Evolutionary conservation across 2,113 vertebrate genomes (phyloP), one percentile per base, ranked within the genome.

Genomic region (Dromiciops gliroides): DNA sequence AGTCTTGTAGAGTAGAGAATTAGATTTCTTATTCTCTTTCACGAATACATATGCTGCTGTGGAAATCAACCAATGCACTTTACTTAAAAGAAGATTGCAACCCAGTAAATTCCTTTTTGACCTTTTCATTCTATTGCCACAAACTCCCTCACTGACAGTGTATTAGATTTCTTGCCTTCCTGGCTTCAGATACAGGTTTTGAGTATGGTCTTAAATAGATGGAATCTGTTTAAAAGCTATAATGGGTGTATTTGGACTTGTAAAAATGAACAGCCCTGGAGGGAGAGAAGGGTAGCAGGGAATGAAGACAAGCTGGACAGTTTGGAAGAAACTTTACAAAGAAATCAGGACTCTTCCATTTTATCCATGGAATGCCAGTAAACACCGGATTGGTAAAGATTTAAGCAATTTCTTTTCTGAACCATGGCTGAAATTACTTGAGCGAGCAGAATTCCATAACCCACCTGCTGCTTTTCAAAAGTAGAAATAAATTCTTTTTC

Each of bases 401-500:
- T 95, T 94, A 97, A 95, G 56, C 90, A 96, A 93, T 97, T 96
- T 97, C 67, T 95, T 97, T 96, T 97, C 89, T 94, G 95, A 96
- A 89, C 50, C 93, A 50, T 93, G 89, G 92, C 51, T 97, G 51
- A 97, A 89, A 95, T 97, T 97, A 89, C 83, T 90, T 96, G 96
- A 96, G 9, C 50, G 96, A 67, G 51, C 97, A 52, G 88, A 96
- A 95, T 92, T 94, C 92, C 47, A 92, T 97, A 96, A 97, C 90
- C 94, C 89, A 94, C 96, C 90, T 95, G 91, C 94, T 96, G 89
- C 92, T 97, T 90, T 92, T 96, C 92, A 96, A 98, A 97, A 94
- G 95, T 90, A 95, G 95, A 96, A 97, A 92, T 94, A 90, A 94
- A 56, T 8, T 67, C 50, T 94, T 56, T 96, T 95, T 31, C 52